Percentiles rank a stretch among this genome's conserved stretches.
These are phyloP conservation scores for Brachyhypopomus gauderio DNA, from an alignment of 2,113 vertebrate species.

Conservation along the genomic window DNA sequence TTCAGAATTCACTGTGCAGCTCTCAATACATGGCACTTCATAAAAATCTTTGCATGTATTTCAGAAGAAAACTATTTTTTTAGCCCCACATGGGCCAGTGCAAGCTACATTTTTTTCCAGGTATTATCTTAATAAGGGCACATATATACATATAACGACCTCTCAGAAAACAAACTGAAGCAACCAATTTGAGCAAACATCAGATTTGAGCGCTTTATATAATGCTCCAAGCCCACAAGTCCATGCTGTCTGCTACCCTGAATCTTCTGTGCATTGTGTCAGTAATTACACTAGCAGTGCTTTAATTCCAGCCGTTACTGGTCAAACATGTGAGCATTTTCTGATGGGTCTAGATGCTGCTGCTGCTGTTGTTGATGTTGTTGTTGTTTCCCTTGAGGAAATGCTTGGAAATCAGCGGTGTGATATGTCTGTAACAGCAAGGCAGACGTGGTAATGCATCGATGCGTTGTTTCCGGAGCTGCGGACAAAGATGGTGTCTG, in stretches of 20 bases:
- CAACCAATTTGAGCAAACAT: slow-evolving; percentile 36
- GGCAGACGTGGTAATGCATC: slow-evolving; percentile 51
- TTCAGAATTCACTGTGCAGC: neutral
- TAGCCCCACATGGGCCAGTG: slow-evolving; percentile 25
- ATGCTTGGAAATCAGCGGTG: slow-evolving; percentile 48
- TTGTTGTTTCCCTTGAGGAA: slow-evolving; percentile 43
- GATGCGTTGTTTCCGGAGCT: slow-evolving; percentile 57
- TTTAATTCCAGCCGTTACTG: slow-evolving; percentile 49
- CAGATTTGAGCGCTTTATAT: slow-evolving; percentile 48
- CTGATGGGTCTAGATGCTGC: slow-evolving; percentile 20
- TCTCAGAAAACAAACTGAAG: slow-evolving; percentile 43
- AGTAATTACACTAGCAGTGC: slow-evolving; percentile 47
- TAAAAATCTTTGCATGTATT: neutral
- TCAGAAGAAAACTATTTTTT: neutral
- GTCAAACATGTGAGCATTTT: slow-evolving; percentile 28
- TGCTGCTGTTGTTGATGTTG: slow-evolving; percentile 4
- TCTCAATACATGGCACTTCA: neutral
- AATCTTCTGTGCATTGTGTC: slow-evolving; percentile 45
- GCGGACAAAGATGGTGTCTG: slow-evolving; percentile 43
- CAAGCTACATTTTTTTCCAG: slow-evolving; percentile 43
- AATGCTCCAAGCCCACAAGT: slow-evolving; percentile 60
- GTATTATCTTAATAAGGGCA: slow-evolving; percentile 43
- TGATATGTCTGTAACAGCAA: slow-evolving; percentile 51
- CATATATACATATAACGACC: slow-evolving; percentile 36
- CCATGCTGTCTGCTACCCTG: slow-evolving; percentile 48